A percentile compares a stretch with the other conserved stretches of the same genome.
Conservation (phyloP, 1,140 invertebrate species). For the Euwallacea similis region DNA sequence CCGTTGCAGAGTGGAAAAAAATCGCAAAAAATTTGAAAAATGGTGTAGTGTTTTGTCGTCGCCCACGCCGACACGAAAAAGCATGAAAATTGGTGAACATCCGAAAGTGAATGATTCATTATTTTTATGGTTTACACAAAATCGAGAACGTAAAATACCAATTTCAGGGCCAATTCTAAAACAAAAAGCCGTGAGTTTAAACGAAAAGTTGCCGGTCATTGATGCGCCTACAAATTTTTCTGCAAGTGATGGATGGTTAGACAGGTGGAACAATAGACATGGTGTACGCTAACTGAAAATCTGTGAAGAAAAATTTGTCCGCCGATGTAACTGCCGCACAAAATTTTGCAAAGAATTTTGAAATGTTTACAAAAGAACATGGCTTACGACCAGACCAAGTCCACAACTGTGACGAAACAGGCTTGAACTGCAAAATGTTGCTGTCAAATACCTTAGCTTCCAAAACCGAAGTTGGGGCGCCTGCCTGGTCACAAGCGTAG, state of each 20-base stretch:
- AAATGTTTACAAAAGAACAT: constrained; percentile 1
- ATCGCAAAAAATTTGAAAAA: neutral
- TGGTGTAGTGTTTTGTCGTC: neutral
- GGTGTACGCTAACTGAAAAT: neutral
- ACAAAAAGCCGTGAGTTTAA: neutral
- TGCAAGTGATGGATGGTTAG: neutral
- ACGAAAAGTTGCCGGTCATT: neutral
- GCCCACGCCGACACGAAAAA: neutral
- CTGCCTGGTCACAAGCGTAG: constrained; percentile 48
- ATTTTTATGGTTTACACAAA: neutral
- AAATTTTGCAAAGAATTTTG: neutral
- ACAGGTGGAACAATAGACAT: neutral
- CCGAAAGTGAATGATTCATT: neutral
- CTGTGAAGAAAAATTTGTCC: constrained; percentile 1
- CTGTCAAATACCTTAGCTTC: constrained; percentile 50
- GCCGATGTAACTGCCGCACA: constrained; percentile 4
- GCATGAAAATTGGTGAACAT: constrained; percentile 1
- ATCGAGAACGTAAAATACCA: no score
- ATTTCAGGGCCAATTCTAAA: neutral
- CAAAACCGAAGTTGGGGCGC: constrained; percentile 47
- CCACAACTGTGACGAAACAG: constrained; percentile 45
- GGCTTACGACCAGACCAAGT: constrained; percentile 25
- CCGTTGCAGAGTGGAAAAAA: no score
- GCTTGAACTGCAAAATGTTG: constrained; percentile 53
- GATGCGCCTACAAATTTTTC: neutral